Conservation (phyloP, 2,113 vertebrate genomes). For the Rafetus swinhoei region DNA sequence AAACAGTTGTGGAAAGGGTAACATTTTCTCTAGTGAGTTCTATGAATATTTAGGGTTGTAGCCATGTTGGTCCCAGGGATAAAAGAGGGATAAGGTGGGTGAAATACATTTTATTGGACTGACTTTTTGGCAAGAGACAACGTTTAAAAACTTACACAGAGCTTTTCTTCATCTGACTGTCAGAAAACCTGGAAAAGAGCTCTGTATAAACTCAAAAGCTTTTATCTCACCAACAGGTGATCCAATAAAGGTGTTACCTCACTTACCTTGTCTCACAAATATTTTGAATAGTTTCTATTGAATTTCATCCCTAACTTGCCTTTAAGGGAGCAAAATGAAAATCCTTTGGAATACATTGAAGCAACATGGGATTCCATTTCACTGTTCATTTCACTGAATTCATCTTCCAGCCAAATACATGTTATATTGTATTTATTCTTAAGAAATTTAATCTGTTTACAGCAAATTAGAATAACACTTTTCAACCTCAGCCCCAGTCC, state of each 20-base stretch:
- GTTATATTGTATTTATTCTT: not conserved
- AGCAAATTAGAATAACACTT: not conserved
- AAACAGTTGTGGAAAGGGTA: not conserved
- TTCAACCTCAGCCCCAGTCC: slow-evolving; percentile 14
- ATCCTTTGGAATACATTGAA: not conserved
- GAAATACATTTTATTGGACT: not conserved
- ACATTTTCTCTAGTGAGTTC: not conserved
- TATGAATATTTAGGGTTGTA: not conserved
- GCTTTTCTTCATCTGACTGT: not conserved
- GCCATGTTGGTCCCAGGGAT: not conserved
- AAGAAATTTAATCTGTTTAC: not conserved
- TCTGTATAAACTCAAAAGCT: not conserved
- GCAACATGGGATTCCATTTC: not conserved
- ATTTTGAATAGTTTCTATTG: no score
- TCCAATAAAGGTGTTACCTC: not conserved
- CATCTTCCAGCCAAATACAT: not conserved
- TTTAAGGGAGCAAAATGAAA: not conserved
- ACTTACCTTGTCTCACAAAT: not conserved
- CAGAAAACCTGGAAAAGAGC: not conserved
- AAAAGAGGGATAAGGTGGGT: not conserved
- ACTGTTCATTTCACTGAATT: not conserved
- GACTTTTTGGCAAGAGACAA: not conserved
- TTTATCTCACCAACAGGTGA: not conserved
- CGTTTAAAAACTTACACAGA: not conserved
- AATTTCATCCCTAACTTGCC: not conserved